Evolutionary conservation across 2,888 invertebrate genomes (phyloP).

Genomic region (Flexamia atlantica): DNA sequence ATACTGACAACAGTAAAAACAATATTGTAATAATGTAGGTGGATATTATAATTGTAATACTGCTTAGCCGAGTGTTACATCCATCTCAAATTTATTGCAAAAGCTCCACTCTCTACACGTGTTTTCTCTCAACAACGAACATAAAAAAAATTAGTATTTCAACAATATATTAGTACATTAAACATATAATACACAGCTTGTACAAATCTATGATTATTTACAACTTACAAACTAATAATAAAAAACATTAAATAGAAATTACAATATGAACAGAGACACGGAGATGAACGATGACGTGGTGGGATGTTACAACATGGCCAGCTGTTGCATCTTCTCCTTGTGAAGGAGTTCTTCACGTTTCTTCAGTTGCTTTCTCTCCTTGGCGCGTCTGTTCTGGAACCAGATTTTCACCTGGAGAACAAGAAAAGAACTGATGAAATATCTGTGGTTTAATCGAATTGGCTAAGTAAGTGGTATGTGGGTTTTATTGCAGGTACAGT

Average conservation of each 20-base stretch:
- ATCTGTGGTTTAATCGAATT: no score
- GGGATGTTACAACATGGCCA: conserved; percentile 65
- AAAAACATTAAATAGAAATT: conserved; percentile 54
- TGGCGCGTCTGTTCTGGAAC: conserved; percentile 96
- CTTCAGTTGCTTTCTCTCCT: conserved; percentile 93
- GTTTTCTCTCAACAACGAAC: no score
- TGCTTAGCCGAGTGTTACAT: no score
- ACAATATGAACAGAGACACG: conserved; percentile 49
- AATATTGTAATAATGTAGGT: no score
- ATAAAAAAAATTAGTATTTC: conserved; percentile 8
- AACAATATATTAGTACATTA: conserved; percentile 37
- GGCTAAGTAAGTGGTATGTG: no score
- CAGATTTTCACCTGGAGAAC: conserved; percentile 85
- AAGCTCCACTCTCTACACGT: no score
- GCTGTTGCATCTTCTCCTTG: conserved; percentile 77
- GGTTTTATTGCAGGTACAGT: no score
- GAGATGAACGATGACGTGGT: neutral
- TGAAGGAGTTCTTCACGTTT: conserved; percentile 87
- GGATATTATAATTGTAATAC: no score
- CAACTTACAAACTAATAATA: conserved; percentile 29
- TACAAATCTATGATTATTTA: conserved; percentile 52
- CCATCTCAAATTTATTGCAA: no score
- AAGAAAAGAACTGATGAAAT: conserved; percentile 69
- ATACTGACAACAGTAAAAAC: no score
- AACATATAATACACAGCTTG: conserved; percentile 42